Evolutionary conservation across 2,888 invertebrate genomes (phyloP).

Genomic region (Dasypolia templi): DNA sequence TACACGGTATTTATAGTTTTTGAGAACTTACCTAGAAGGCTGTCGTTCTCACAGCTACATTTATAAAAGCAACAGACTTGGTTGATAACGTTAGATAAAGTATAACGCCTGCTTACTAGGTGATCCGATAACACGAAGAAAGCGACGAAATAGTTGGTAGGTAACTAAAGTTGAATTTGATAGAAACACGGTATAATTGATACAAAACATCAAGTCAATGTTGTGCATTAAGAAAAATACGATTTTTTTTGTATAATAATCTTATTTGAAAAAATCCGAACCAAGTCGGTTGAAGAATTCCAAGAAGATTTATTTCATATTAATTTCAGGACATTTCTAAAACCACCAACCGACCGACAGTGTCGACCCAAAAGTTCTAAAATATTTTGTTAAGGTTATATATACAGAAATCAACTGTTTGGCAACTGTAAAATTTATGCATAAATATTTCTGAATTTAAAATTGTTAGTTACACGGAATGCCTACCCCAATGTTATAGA

Average conservation of each 20-base stretch:
- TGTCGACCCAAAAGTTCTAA: conserved; percentile 4
- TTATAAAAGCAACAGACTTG: background rate
- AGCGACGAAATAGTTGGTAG: background rate
- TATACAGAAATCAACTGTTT: conserved; percentile 14
- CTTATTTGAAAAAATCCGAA: conserved; percentile 39
- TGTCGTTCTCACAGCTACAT: background rate
- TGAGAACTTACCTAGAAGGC: background rate
- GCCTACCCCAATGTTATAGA: background rate
- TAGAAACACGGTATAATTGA: background rate
- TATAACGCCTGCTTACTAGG: background rate
- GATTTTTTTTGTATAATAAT: conserved; percentile 33
- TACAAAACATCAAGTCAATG: conserved; percentile 6
- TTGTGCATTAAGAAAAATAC: conserved; percentile 23
- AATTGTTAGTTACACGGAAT: background rate
- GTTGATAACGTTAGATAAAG: background rate
- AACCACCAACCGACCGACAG: too few relatives aligned
- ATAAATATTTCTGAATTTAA: background rate
- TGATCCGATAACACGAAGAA: too few relatives aligned
- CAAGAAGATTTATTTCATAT: conserved; percentile 28
- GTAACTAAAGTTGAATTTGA: background rate
- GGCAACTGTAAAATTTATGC: too few relatives aligned
- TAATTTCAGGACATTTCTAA: conserved; percentile 29
- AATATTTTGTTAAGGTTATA: background rate
- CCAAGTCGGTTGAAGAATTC: conserved; percentile 17
- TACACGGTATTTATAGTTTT: background rate